Evolutionary conservation across 1,140 invertebrate genomes (phyloP).

Genomic region (Himalopsyche phryganea): DNA sequence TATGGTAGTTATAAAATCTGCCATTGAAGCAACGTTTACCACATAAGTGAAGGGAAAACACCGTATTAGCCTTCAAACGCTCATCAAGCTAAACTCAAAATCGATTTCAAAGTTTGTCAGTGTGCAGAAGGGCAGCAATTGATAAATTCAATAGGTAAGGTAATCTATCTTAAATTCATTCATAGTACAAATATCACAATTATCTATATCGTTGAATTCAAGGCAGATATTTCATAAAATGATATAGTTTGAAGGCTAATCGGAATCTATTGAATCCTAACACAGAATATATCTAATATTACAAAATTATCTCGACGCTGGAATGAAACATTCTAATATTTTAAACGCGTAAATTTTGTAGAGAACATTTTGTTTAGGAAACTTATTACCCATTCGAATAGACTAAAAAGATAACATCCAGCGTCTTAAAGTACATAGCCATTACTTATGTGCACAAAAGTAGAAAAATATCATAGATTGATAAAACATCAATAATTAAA

Average conservation of each 20-base stretch:
- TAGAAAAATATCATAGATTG: slow-evolving; percentile 22
- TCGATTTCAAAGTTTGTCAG: no score
- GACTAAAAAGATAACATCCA: background rate
- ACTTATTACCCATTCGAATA: no score
- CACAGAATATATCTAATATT: background rate
- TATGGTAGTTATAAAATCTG: background rate
- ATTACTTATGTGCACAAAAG: slow-evolving; percentile 14
- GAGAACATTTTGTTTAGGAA: no score
- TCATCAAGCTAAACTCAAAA: no score
- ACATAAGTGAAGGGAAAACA: slow-evolving; percentile 6
- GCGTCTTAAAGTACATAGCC: background rate
- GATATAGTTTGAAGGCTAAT: slow-evolving; percentile 28
- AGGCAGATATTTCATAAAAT: slow-evolving; percentile 28
- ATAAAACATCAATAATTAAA: slow-evolving; percentile 8
- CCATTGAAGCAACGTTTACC: background rate
- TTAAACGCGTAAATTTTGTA: no score
- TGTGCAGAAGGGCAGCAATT: no score
- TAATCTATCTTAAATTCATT: slow-evolving; percentile 8
- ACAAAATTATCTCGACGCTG: no score
- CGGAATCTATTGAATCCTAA: slow-evolving; percentile 5
- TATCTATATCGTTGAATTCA: slow-evolving; percentile 33
- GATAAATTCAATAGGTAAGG: background rate
- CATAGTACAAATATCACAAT: slow-evolving; percentile 32
- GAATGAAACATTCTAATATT: no score
- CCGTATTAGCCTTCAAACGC: slow-evolving; percentile 19